Evolutionary conservation across 2,888 invertebrate genomes (phyloP).

Genomic region (Agapetus fuscipes): DNA sequence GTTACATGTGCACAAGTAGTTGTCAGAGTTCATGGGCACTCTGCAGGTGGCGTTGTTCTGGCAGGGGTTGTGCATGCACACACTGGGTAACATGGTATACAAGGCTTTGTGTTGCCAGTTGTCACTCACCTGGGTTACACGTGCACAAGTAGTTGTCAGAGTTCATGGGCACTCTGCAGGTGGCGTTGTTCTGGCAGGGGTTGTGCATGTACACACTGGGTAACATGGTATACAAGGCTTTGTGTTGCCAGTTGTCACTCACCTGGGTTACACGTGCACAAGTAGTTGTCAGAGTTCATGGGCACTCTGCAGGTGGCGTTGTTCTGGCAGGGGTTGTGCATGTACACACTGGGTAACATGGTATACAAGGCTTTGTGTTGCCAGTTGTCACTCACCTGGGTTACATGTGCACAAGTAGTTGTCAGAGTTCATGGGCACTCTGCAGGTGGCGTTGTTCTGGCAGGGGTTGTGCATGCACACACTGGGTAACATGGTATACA

Average conservation of each 20-base stretch:
- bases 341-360: no score
- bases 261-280: conserved; percentile 53
- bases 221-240: no score
- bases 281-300: conserved; percentile 43
- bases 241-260: no score
- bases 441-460: conserved; percentile 67
- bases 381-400: conserved; percentile 46
- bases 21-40: conserved; percentile 47
- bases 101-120: no score
- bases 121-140: conserved; percentile 48
- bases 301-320: conserved; percentile 66
- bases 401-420: conserved; percentile 49
- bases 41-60: conserved; percentile 68
- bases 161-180: conserved; percentile 56
- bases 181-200: conserved; percentile 73
- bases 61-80: conserved; percentile 70
- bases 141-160: conserved; percentile 47
- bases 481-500: no score
- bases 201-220: conserved; percentile 64
- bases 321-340: conserved; percentile 67
- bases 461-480: conserved; percentile 72
- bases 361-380: no score
- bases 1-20: conserved; percentile 48
- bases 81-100: no score
- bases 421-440: conserved; percentile 48